phyloP scores from a whole-genome alignment of 2,888 invertebrate species.

The Microctonus hyperodae region DNA sequence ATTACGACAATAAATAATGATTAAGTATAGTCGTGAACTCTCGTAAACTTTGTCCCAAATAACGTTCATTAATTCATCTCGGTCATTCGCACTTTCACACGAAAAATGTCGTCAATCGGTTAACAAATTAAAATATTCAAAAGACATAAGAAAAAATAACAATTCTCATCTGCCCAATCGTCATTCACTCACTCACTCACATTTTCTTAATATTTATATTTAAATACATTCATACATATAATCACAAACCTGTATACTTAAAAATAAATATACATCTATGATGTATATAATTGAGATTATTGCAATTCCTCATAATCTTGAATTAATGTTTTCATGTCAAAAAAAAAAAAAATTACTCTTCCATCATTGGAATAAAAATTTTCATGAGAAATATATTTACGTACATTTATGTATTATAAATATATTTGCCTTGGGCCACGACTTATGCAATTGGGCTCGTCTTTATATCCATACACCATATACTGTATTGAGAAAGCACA shows the following conservation, averaged over 20 bases:
- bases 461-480: background rate
- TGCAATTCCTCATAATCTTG: constrained; percentile 1
- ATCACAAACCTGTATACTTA: background rate
- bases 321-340: background rate
- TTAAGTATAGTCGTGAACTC: constrained; percentile 9
- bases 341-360: background rate
- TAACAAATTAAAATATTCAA: background rate
- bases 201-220: too few species aligned
- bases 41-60: constrained; percentile 29
- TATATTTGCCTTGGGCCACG: background rate
- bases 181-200: background rate
- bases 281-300: background rate
- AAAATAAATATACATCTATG: background rate
- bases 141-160: constrained; percentile 22
- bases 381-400: constrained; percentile 2
- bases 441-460: constrained; percentile 45
- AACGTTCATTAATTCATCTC: constrained; percentile 18
- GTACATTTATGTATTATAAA: background rate
- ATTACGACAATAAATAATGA: constrained; percentile 21
- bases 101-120: constrained; percentile 41
- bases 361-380: constrained; percentile 4
- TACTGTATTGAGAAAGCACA: constrained; percentile 60
- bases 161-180: background rate
- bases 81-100: constrained; percentile 42
- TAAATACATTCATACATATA: too few species aligned